Evolutionary conservation across 2,797 vertebrate species (phyloP), one percentile per base, ranked within the genome.

Genomic region (Catharus ustulatus): DNA sequence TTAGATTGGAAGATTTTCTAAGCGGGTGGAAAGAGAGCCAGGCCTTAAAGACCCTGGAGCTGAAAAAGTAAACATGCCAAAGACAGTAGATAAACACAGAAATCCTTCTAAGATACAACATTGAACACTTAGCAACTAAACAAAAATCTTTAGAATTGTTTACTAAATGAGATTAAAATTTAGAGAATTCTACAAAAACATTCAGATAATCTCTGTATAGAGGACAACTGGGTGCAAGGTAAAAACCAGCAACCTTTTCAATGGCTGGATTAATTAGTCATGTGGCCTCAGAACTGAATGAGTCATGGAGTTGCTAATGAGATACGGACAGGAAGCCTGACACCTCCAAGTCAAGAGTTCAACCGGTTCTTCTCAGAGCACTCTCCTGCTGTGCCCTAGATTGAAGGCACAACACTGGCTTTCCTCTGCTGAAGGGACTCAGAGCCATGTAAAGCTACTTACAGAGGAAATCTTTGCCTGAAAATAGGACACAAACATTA

Each of bases 291-390:
- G 59, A 79, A 93, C 71, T 79, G 87, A 93, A 86, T 89, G 92
- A 95, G 87, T 97, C 95, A 93, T 63, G 17, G 75, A 81, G 51
- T 36, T 90, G 58, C 59, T 95, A 96, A 96, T 91, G 84, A 94
- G 96, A 95, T 96, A 93, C 94, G 89, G 86, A 81, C 42, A 92
- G 86, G 82, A 95, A 96, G 93, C 51, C 66, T 76, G 76, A 86
- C 84, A 92, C 79, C 89, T 88, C 76, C 6, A 84, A 87, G 90
- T 95, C 94, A 96, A 83, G 83, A 96, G 94, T 96, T 96, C 89
- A 89, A 1, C 57, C 4, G 4, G 87, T 72, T 94, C 90, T 54
- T 71, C 66, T 52, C 49, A 15, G 62, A 88, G 79, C 18, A 86
- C 73, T 71, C 51, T 66, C 91, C 88, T 76, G 89, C 94, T 85